These are phyloP conservation scores for Saxidomus purpurata DNA, from an alignment of 1,140 invertebrate species.

Conservation along the genomic window DNA sequence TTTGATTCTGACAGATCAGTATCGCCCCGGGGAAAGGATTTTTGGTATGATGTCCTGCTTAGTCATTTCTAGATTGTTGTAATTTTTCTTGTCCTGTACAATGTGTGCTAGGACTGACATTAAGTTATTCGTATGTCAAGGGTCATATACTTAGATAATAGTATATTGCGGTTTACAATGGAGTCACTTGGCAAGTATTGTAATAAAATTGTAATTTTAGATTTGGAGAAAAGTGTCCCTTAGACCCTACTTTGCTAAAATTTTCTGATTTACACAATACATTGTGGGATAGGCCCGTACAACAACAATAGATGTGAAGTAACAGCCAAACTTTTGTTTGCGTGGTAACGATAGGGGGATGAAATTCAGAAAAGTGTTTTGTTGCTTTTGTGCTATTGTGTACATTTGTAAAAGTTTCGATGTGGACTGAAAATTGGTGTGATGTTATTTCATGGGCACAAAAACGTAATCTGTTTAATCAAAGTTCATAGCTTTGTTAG, in stretches of 20 bases:
- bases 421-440: neutral
- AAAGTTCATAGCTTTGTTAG: too few species aligned
- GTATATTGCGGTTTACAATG: slow-evolving; percentile 10
- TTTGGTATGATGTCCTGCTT: neutral
- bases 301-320: slow-evolving; percentile 15
- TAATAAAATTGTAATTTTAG: slow-evolving; percentile 14
- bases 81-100: neutral
- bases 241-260: neutral
- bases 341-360: neutral
- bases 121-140: slow-evolving; percentile 24
- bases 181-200: neutral
- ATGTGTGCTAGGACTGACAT: neutral
- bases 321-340: neutral
- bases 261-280: slow-evolving; percentile 17
- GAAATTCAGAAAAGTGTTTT: neutral
- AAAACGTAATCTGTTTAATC: neutral
- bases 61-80: neutral
- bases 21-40: neutral
- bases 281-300: neutral
- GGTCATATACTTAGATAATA: neutral
- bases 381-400: neutral
- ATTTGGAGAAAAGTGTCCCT: neutral
- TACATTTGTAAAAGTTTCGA: neutral
- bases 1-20: neutral
- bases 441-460: neutral